phyloP scores from a whole-genome alignment of 2,888 invertebrate species.

The Copidosoma aretas region DNA sequence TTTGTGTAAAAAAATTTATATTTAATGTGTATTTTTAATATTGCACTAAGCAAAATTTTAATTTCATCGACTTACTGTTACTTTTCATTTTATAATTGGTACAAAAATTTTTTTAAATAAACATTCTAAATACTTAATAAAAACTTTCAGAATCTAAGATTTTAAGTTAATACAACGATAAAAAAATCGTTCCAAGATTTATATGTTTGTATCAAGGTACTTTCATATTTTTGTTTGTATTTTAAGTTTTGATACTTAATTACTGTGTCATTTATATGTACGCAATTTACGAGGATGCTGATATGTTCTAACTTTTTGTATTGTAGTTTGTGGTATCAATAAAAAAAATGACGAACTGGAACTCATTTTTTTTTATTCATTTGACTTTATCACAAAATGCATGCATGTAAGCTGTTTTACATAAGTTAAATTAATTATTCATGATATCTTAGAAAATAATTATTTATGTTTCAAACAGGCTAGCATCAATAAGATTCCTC shows the following conservation, averaged over 20 bases:
- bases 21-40: neutral
- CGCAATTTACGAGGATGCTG: neutral
- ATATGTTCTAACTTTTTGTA: neutral
- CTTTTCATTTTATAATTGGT: neutral
- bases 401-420: no score
- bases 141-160: no score
- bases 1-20: neutral
- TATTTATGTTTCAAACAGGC: slow-evolving; percentile 13
- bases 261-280: slow-evolving; percentile 27
- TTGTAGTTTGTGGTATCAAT: neutral
- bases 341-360: neutral
- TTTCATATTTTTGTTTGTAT: no score
- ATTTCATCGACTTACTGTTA: neutral
- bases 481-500: slow-evolving; percentile 7
- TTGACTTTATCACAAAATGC: neutral
- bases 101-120: neutral
- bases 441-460: neutral
- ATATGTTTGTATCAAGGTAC: no score
- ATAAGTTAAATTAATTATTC: neutral
- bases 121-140: no score
- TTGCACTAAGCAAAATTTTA: neutral
- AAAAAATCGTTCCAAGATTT: no score
- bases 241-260: no score
- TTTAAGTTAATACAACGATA: no score
- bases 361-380: neutral